Conservation (phyloP, 2,888 invertebrate species). For the Colletes collaris region DNA sequence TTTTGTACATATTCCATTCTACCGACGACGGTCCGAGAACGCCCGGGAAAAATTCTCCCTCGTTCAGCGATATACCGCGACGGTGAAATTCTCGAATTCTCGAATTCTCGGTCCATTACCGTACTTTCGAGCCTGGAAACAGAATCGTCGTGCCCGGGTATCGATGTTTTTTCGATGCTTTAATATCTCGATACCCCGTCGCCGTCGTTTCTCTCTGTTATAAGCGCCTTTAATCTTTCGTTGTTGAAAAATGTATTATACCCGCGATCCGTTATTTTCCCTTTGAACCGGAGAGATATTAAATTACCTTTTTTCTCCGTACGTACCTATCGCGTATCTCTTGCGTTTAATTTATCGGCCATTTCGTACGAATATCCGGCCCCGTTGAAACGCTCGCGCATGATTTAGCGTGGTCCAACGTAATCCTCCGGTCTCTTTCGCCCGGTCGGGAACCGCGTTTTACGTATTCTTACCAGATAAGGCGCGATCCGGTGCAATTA, state of each 20-base stretch:
- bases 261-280: slow-evolving; percentile 4
- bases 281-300: slow-evolving; percentile 15
- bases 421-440: slow-evolving; percentile 9
- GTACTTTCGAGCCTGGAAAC: no score
- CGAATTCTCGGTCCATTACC: no score
- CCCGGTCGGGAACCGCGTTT: neutral
- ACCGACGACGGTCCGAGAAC: no score
- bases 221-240: slow-evolving; percentile 12
- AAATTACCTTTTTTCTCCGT: slow-evolving; percentile 5
- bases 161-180: neutral
- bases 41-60: neutral
- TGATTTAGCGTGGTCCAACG: neutral
- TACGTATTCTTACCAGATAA: slow-evolving; percentile 37
- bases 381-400: neutral
- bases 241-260: slow-evolving; percentile 11
- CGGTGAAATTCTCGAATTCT: no score
- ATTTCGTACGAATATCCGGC: neutral
- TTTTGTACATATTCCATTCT: neutral
- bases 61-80: neutral
- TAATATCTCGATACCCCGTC: neutral
- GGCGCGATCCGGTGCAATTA: slow-evolving; percentile 35
- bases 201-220: neutral
- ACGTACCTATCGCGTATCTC: no score
- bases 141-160: neutral
- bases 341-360: neutral